Base-by-base conservation (phyloP, 2,888 invertebrate genomes). In the Hermodice carunculata region DNA sequence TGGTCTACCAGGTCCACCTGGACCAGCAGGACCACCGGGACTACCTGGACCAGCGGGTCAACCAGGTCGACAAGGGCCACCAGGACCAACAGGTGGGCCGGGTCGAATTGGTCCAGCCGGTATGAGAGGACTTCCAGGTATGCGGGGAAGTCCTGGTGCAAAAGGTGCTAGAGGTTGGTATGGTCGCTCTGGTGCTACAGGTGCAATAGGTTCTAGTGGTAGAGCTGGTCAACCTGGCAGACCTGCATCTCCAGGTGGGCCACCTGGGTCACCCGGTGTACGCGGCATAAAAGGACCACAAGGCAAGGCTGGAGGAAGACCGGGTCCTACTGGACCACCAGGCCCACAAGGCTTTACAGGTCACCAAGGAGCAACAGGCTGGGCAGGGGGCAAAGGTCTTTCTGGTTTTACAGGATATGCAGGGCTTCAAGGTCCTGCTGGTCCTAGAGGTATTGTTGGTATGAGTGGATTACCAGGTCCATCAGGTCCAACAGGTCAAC, bases 11-110 rank as follows among this genome's bases (percentile, higher is more conserved):
- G 54, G 54, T 1, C 42, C 26, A 4, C 14, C n/a, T 1, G 54
- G 54, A 17, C 54, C 54, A 1, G 42, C 40, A 3, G 54, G 54
- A 2, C 54, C 54, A 14, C 54, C 54, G 6, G 64, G 54, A 40
- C 28, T n/a, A 1, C 40, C 2, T 29, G 79, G 79, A 1, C 65
- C 64, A 11, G 22, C 69, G 11, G 80, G 80, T 48, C 61, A 67
- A 22, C 64, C 66, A n/a, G 82, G 82, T n/a, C 52, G 70, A 51
- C 61, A 60, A 37, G 80, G 80, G 53, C 48, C 64, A 29, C 22
- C 65, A 17, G 82, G 66, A 14, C 28, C 54, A 5, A 54, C 48
- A 29, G 69, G 66, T 32, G 40, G 54, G 8, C 43, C 8, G 5
- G 69, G 59, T 31, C 26, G 19, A 2, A 14, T 6, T 3, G 66